Base-by-base conservation (phyloP, 2,888 invertebrate genomes). In the Drosophila infuscata region DNA sequence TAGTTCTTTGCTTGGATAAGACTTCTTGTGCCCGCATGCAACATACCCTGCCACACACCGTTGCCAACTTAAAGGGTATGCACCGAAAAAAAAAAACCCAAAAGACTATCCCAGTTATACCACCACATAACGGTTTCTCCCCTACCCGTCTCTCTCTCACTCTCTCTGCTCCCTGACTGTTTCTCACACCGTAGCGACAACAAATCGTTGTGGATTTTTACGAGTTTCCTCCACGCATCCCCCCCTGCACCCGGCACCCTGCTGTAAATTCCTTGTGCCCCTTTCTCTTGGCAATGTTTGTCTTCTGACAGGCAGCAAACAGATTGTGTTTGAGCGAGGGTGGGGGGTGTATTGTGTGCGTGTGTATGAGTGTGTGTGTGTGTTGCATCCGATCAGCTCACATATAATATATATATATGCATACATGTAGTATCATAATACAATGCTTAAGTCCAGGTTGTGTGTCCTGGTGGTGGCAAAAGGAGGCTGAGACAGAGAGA, bases 171-270 rank as follows among this genome's bases (percentile, higher is more conserved):
- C n/a, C 17, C 20, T 30, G 52, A 33, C 56, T 46, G 52, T 29
- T 58, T 52, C 49, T 52, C 53, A 41, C 61, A 60, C 70, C 65
- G 74, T 64, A 77, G 75, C 73, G 65, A 75, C 71, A 88, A 89
- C 89, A 89, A 89, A 88, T 87, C 88, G 87, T 77, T 87, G 89
- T 77, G 84, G 77, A 85, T 76, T 85, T 84, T 85, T 87, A 85
- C 83, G 85, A 89, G 89, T 89, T 86, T 81, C 75, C 75, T 82
- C 49, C 17, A 43, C 54, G 49, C 53, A 51, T 57, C 41, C 43
- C 58, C 46, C 32, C 8, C 36, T 36, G 36, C 29, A 8, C 61
- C 12, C 5, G 15, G 46, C 25, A 33, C 33, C 33, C 30, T 17
- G 30, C 59, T 25, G 46, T 54, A 61, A 56, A 65, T 71, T 61